Evolutionary conservation across 1,140 invertebrate species (phyloP).

Genomic region (Lasioglossum albipes): DNA sequence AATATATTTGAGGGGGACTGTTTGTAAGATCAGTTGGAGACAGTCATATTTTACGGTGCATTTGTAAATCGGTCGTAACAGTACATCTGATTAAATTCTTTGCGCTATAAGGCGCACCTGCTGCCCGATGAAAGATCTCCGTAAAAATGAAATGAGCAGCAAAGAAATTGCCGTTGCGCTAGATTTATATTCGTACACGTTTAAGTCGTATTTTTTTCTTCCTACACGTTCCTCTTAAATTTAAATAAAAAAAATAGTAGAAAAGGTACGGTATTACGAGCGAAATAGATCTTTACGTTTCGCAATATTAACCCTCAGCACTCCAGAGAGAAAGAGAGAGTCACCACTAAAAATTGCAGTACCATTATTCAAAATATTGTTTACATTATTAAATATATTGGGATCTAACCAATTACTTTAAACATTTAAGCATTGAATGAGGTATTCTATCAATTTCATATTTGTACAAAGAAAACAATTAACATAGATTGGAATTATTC

Average conservation of each 20-base stretch:
- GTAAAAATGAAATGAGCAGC: constrained; percentile 39
- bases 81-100: constrained; percentile 49
- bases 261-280: neutral
- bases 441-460: no score
- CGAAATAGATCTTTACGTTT: no score
- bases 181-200: neutral
- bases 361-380: no score
- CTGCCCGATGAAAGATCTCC: constrained; percentile 51
- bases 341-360: no score
- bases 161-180: constrained; percentile 25
- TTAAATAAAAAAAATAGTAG: neutral
- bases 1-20: neutral
- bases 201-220: neutral
- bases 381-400: no score
- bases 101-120: constrained; percentile 45
- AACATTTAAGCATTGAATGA: no score
- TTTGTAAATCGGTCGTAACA: neutral
- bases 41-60: neutral
- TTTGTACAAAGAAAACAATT: no score
- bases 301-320: no score
- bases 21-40: neutral
- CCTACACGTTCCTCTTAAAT: neutral
- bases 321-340: no score
- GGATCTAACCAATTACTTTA: no score
- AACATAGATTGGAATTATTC: no score